These are phyloP conservation scores for Adelges cooleyi DNA, from an alignment of 1,140 invertebrate genomes.

Conservation along the genomic window DNA sequence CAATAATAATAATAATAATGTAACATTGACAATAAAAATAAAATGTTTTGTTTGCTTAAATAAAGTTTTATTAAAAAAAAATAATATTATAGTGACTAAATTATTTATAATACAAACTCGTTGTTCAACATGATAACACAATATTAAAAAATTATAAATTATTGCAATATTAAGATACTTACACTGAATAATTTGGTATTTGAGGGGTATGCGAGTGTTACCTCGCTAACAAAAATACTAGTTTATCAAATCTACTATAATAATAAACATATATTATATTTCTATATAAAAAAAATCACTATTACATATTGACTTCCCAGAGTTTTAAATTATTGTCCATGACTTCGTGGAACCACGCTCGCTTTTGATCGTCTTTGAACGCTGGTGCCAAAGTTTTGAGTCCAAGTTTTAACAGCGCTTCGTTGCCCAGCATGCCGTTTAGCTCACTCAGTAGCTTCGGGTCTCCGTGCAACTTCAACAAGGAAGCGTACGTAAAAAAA, in stretches of 20 bases:
- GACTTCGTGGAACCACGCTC: conserved; percentile 71
- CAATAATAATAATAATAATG: too few species aligned
- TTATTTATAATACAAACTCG: too few species aligned
- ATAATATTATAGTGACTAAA: too few species aligned
- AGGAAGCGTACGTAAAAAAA: conserved; percentile 64
- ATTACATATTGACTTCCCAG: conserved; percentile 75
- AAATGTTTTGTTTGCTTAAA: too few species aligned
- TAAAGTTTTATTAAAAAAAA: too few species aligned
- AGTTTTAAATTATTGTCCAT: conserved; percentile 77
- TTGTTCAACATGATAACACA: too few species aligned
- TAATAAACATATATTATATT: background rate
- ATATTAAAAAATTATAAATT: background rate
- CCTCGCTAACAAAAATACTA: background rate
- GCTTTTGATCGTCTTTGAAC: conserved; percentile 57
- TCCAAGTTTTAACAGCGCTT: conserved; percentile 67
- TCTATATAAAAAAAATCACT: background rate
- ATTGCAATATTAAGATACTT: conserved; percentile 2
- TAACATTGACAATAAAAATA: too few species aligned
- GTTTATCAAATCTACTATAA: background rate
- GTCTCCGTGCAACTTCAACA: conserved; percentile 68
- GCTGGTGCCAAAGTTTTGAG: conserved; percentile 61
- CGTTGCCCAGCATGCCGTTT: conserved; percentile 62
- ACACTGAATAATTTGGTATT: conserved; percentile 19
- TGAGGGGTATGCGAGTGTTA: background rate
- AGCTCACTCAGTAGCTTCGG: conserved; percentile 54